Conservation (phyloP, 2,797 vertebrate species). For the Pseudochaenichthys georgianus region DNA sequence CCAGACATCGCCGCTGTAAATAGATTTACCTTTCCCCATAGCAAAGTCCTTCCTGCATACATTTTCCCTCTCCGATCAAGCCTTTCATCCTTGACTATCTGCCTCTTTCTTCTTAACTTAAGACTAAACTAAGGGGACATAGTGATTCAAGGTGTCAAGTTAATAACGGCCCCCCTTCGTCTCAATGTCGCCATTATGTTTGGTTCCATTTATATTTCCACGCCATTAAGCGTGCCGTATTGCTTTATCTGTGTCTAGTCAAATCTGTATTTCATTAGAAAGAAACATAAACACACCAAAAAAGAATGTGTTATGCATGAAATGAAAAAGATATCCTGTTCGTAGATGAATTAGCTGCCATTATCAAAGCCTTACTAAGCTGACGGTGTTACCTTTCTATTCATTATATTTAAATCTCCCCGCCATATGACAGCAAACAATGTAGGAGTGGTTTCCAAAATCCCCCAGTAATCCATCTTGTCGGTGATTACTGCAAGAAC, state of each 20-base stretch:
- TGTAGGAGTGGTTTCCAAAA: constrained; percentile 67
- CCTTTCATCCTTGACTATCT: constrained; percentile 64
- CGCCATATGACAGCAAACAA: constrained; percentile 64
- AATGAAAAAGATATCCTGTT: constrained; percentile 31
- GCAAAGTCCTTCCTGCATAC: constrained; percentile 70
- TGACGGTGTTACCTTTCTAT: constrained; percentile 60
- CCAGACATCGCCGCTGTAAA: constrained; percentile 77
- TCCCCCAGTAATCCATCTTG: constrained; percentile 69
- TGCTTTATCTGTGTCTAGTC: constrained; percentile 25
- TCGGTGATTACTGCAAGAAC: constrained; percentile 65
- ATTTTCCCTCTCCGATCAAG: constrained; percentile 44
- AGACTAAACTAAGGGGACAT: constrained; percentile 45
- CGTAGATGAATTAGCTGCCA: constrained; percentile 24
- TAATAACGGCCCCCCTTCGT: constrained; percentile 39
- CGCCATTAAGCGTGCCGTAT: neutral
- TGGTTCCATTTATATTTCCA: constrained; percentile 31
- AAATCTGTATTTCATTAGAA: constrained; percentile 20
- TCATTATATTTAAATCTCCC: constrained; percentile 57
- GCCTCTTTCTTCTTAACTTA: constrained; percentile 38
- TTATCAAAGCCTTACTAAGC: constrained; percentile 43
- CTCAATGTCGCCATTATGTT: constrained; percentile 29
- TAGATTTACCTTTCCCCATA: constrained; percentile 82
- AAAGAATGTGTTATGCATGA: constrained; percentile 8
- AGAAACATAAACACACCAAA: constrained; percentile 27
- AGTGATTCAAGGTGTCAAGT: constrained; percentile 53